These are phyloP conservation scores for Syngnathus rostellatus DNA, from an alignment of 2,797 vertebrate species.

Conservation along the genomic window DNA sequence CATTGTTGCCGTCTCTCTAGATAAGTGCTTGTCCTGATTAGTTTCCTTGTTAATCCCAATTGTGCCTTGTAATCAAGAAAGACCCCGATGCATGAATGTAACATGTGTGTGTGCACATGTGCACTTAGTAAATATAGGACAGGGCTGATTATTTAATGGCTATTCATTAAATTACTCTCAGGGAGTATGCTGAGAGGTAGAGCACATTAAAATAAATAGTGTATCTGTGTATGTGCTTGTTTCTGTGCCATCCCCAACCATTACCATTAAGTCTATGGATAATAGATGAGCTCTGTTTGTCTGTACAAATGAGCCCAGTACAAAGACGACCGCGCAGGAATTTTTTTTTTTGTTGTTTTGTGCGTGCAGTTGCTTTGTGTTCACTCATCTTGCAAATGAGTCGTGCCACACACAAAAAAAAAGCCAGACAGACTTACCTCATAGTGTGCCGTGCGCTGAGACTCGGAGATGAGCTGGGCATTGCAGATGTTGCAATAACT, in stretches of 20 bases:
- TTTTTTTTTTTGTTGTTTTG: neutral
- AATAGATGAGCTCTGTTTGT: conserved; percentile 55
- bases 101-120: neutral
- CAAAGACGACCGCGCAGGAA: conserved; percentile 23
- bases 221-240: conserved; percentile 21
- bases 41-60: conserved; percentile 50
- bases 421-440: conserved; percentile 58
- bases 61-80: conserved; percentile 50
- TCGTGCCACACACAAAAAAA: neutral
- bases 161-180: conserved; percentile 47
- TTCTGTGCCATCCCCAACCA: conserved; percentile 28
- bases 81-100: conserved; percentile 25
- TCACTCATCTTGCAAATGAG: conserved; percentile 3
- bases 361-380: conserved; percentile 5
- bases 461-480: conserved; percentile 76
- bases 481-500: conserved; percentile 79
- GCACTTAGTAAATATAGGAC: conserved; percentile 36
- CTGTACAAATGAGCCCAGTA: conserved; percentile 52
- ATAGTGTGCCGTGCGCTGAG: conserved; percentile 74
- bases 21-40: conserved; percentile 53
- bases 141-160: conserved; percentile 47
- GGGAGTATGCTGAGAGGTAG: conserved; percentile 42
- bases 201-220: conserved; percentile 40
- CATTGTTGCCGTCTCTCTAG: conserved; percentile 24
- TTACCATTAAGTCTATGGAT: conserved; percentile 53